A percentile compares a stretch with the other conserved stretches of the same genome.
Conservation (phyloP, 2,113 vertebrate species). For the Neolamprologus devosi region DNA sequence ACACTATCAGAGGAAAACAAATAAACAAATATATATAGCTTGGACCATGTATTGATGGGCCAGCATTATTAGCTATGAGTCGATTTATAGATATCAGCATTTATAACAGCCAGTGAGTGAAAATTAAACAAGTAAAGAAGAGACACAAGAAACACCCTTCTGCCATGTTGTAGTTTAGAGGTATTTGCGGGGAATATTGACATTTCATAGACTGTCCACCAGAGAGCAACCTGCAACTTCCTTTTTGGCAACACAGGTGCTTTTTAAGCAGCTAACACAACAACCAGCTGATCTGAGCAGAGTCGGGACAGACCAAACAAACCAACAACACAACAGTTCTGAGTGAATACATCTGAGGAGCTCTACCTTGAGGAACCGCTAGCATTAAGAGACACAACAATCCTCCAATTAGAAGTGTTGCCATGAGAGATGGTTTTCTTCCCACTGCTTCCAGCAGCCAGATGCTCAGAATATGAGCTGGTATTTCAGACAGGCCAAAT, state of each 20-base stretch:
- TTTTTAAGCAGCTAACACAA: neutral
- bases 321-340: neutral
- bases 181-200: neutral
- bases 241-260: neutral
- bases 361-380: slow-evolving; percentile 59
- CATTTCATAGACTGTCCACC: neutral
- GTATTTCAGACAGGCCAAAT: slow-evolving; percentile 53
- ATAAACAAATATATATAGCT: neutral
- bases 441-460: slow-evolving; percentile 59
- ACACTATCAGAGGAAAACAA: neutral
- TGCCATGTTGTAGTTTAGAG: neutral
- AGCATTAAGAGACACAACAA: slow-evolving; percentile 43
- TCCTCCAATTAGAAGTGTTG: slow-evolving; percentile 31
- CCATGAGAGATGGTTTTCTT: slow-evolving; percentile 46
- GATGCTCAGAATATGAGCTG: slow-evolving; percentile 50
- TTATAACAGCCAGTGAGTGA: neutral
- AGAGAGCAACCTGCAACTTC: neutral
- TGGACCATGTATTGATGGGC: neutral
- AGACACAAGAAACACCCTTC: neutral
- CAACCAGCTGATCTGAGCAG: neutral
- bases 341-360: neutral
- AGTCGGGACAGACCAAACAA: neutral
- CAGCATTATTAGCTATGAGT: neutral
- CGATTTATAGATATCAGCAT: neutral
- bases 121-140: neutral